These are phyloP conservation scores for Crypturellus tataupa DNA, from an alignment of 2,797 vertebrate species.

Conservation along the genomic window DNA sequence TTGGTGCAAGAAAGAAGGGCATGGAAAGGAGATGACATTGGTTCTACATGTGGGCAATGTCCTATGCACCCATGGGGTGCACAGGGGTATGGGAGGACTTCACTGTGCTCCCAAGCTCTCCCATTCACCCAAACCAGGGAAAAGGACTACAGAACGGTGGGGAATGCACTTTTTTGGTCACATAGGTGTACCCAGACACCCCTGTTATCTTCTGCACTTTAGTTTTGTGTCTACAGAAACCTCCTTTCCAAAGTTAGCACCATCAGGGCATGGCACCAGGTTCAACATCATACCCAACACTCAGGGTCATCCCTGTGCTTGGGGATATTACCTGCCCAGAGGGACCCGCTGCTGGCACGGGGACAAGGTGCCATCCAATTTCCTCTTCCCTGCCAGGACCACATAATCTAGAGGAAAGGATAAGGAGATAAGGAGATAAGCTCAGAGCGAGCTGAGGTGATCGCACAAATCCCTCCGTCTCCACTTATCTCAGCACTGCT, in stretches of 20 bases:
- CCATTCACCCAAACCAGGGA: not conserved
- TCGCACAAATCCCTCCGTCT: not conserved
- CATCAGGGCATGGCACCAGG: not conserved
- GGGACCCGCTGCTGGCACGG: constrained; percentile 35
- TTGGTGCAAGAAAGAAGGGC: not conserved
- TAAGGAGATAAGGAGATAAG: not conserved
- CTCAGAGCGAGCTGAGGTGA: not conserved
- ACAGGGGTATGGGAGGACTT: not conserved
- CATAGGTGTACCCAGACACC: not conserved
- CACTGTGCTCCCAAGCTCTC: not conserved
- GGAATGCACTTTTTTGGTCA: not conserved
- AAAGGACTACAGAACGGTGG: not conserved
- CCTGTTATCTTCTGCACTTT: accelerated
- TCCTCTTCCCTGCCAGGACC: constrained; percentile 61
- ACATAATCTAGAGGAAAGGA: constrained; percentile 17
- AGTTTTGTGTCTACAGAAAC: not conserved
- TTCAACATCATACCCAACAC: not conserved
- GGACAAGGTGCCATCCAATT: constrained; percentile 39
- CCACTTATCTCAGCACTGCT: not conserved
- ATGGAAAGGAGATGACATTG: not conserved
- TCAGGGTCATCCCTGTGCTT: accelerated
- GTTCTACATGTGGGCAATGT: not conserved
- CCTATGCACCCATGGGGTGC: not conserved
- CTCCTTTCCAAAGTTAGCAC: not conserved
- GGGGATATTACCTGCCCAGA: constrained; percentile 49